Base-by-base conservation (phyloP, 2,113 vertebrate genomes). In the Uria aalge region DNA sequence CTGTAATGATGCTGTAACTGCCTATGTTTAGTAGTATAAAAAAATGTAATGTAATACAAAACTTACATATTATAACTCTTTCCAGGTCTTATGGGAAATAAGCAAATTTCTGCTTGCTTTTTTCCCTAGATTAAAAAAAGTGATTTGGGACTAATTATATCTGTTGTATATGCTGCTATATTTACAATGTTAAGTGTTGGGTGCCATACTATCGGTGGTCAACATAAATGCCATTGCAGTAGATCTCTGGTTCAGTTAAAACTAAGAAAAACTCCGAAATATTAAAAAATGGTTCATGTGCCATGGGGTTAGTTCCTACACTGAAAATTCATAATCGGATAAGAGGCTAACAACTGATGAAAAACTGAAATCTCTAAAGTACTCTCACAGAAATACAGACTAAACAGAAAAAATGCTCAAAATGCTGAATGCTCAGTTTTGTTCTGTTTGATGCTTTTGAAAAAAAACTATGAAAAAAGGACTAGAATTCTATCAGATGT, bases 401-500 rank as follows among this genome's bases (percentile, higher is more conserved):
- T 88, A 48, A 81, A 79, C 64, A 60, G 10, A 92, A 2, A 19
- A 82, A 62, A 52, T 66, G 11, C 15, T 95, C 67, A 94, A 84
- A 91, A 64, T 36, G 12, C 23, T 84, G 91, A 20, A 40, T 55
- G 13, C 26, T 45, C 11, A 21, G 3, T 82, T 90, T 59, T 67
- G 22, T 36, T 50, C 13, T 60, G 15, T n/a, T 63, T 24, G 18
- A 68, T 53, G 19, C 8, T 88, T 92, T 73, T 71, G 18, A 23
- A 23, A 91, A 90, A 78, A 91, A 79, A 18, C 40, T 55, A 72
- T 19, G 56, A 89, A 87, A 92, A 86, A 92, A 6, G 43, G 17
- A 95, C 63, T 55, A 80, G 84, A 91, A 96, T 95, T 47, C 81
- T 77, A 43, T 79, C 93, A 74, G 20, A 84, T 66, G 26, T 69